phyloP scores from a whole-genome alignment of 1,140 invertebrate species.

The Pseudoatta argentina region DNA sequence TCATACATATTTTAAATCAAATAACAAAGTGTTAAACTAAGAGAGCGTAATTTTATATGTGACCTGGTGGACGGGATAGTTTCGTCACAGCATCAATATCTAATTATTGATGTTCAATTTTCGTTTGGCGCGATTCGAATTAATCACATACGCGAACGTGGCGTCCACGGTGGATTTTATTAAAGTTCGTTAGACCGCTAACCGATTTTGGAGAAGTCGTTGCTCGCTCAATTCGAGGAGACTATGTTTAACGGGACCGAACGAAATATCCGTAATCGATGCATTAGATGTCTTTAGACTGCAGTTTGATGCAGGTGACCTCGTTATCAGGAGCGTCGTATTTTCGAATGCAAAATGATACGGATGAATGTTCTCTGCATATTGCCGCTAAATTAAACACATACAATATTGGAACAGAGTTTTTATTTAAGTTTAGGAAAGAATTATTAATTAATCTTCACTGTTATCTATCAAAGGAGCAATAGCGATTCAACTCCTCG shows the following conservation, averaged over 20 bases:
- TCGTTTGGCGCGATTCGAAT: background rate
- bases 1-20: background rate
- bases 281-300: slow-evolving; percentile 41
- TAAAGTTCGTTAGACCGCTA: slow-evolving; percentile 38
- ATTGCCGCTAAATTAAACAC: background rate
- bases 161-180: slow-evolving; percentile 44
- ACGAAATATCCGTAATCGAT: slow-evolving; percentile 55
- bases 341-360: slow-evolving; percentile 1
- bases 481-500: too few relatives aligned
- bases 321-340: background rate
- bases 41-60: background rate
- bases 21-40: background rate
- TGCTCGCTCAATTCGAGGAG: slow-evolving; percentile 27
- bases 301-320: background rate
- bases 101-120: slow-evolving; percentile 41
- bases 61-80: background rate
- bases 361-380: background rate
- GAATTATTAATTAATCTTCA: background rate
- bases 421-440: background rate
- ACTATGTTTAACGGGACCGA: slow-evolving; percentile 41
- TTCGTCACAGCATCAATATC: slow-evolving; percentile 23
- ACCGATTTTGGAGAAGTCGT: slow-evolving; percentile 44
- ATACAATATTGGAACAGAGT: background rate
- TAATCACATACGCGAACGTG: slow-evolving; percentile 63
- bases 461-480: too few relatives aligned